Base-by-base conservation (phyloP, 2,113 vertebrate species). In the Podarcis muralis region DNA sequence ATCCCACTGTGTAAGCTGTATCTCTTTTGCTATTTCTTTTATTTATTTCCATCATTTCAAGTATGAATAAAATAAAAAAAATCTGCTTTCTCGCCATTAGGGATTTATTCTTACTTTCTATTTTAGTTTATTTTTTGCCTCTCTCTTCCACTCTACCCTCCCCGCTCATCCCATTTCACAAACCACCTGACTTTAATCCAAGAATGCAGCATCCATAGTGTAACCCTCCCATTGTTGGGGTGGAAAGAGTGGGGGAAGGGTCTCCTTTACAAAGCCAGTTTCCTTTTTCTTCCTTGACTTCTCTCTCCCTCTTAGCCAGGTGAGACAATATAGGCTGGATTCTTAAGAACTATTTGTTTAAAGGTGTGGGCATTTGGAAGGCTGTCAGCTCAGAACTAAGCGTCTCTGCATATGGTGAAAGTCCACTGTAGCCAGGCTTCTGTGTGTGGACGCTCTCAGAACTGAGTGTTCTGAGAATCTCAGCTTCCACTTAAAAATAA, bases 41-140 rank as follows among this genome's bases (percentile, higher is more conserved):
- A 96, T 95, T 97, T 97, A 97, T 96, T 95, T 93, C 94, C 86
- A 91, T 86, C 89, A 35, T 95, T 95, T 95, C 91, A 93, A 93
- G 89, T 90, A 91, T 89, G 91, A 97, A 96, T 97, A 96, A 97
- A 97, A 90, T 32, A 8, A 48, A 43, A 66, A 91, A 79, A 87
- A 87, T 83, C 91, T 87, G 87, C 25, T 87, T 92, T 93, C 92
- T 84, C 79, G 78, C 84, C 81, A n/a, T 66, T 84, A 94, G 94
- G 85, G 91, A 82, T 92, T 93, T 82, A 22, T 93, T 87, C 92
- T 95, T 96, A 88, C 81, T 89, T 93, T 77, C 85, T 91, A 92
- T 93, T 90, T 76, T 62, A 62, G 16, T 62, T 83, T 16, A 91
- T 88, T 85, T 89, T 43, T 27, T 40, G 89, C 27, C 71, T 23